Percentiles rank a stretch among this genome's conserved stretches.
Evolutionary conservation across 2,888 invertebrate genomes (phyloP).

Genomic region (Netelia virgata): DNA sequence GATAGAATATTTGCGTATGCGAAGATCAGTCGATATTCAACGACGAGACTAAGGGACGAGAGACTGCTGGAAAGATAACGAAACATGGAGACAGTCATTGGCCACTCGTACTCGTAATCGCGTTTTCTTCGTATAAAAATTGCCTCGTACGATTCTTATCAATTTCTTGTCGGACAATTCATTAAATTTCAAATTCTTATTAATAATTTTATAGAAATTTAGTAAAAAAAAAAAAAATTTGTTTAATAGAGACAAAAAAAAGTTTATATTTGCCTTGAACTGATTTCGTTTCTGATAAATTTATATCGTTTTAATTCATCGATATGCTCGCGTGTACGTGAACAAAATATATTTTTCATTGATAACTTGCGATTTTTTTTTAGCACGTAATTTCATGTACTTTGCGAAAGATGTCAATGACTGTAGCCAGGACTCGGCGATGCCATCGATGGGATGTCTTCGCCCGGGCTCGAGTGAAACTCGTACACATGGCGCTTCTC

Average conservation of each 20-base stretch:
- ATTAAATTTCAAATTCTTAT: too few relatives aligned
- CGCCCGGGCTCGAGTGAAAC: background rate
- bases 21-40: constrained; percentile 72
- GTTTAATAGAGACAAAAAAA: too few relatives aligned
- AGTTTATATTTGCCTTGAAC: too few relatives aligned
- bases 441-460: background rate
- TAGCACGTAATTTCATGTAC: background rate
- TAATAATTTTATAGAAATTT: too few relatives aligned
- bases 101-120: background rate
- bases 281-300: too few relatives aligned
- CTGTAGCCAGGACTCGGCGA: background rate
- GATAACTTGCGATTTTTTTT: too few relatives aligned
- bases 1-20: constrained; percentile 69
- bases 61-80: background rate
- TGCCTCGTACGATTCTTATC: too few relatives aligned
- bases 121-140: background rate
- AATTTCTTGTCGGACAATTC: too few relatives aligned
- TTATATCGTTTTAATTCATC: too few relatives aligned
- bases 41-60: constrained; percentile 29
- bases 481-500: background rate
- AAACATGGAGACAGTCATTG: background rate
- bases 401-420: background rate
- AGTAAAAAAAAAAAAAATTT: too few relatives aligned
- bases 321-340: too few relatives aligned
- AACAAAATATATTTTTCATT: too few relatives aligned